Base-by-base conservation (phyloP, 2,888 invertebrate species). In the Mimas tiliae region DNA sequence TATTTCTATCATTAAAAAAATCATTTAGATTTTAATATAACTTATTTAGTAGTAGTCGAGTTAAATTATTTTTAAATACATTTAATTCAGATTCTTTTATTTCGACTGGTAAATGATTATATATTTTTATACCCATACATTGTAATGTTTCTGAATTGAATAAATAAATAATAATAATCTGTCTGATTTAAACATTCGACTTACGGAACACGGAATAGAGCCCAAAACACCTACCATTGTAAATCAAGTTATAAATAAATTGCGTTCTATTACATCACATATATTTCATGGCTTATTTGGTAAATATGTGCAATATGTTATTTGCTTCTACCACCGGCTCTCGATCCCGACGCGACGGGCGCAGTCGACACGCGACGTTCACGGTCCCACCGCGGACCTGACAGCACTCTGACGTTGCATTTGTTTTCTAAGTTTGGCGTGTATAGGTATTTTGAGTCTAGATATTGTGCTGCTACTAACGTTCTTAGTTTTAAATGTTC, bases 221-320 rank as follows among this genome's bases (percentile, higher is more conserved):
- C 38, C 38, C 19, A 16, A 8, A 34, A 16, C 55, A 21, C 38
- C 58, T 58, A 55, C 33, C 8, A n/a, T 38, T 38, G 19, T 38
- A 42, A 58, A 58, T 58, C 58, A 58, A 38, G 42, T 19, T 42
- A 42, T 58, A 58, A 58, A 62, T 62, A 62, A 62, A 51, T 64
- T 53, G 53, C 38, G 33, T 63, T 63, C 27, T 34, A 63, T 63
- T 63, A 63, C 34, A 62, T 51, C 51, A 65, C 34, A 65, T 19
- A 62, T 19, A n/a, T 89, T 90, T 89, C 89, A 90, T 85, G 83
- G 89, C 85, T 88, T 89, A 89, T 90, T 91, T 88, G 82, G 87
- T 87, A 85, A 88, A 84, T 89, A 89, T 87, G 84, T 78, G 80
- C 84, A 72, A 83, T 90, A 87, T 85, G 90, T 89, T 89, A 87